Conservation (phyloP, 2,113 vertebrate species). For the Triplophysa dalaica region DNA sequence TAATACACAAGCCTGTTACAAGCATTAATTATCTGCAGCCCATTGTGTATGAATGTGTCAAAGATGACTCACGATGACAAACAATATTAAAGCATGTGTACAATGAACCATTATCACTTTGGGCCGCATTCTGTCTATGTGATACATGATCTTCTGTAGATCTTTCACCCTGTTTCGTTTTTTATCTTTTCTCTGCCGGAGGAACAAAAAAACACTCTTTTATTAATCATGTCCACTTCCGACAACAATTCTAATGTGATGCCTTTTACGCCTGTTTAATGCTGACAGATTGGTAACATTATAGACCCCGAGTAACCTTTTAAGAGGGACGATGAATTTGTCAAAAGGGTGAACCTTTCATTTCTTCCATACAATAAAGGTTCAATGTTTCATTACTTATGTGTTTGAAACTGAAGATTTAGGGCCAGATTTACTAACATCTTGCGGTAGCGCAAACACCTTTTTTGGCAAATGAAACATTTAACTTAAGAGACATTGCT, state of each 20-base stretch:
- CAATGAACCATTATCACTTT: background rate
- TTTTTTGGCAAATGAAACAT: too few relatives aligned
- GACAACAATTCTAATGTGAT: conserved; percentile 14
- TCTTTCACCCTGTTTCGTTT: conserved; percentile 13
- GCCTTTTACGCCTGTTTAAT: conserved; percentile 20
- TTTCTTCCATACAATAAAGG: conserved; percentile 10
- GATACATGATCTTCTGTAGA: conserved; percentile 27
- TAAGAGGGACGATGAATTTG: conserved; percentile 29
- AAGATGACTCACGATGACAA: too few relatives aligned
- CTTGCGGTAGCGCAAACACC: too few relatives aligned
- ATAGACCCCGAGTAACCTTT: conserved; percentile 26
- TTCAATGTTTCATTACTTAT: background rate
- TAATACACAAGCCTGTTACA: conserved; percentile 6
- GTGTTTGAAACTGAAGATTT: background rate
- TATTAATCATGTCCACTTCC: background rate
- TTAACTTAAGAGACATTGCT: too few relatives aligned
- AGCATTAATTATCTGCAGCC: conserved; percentile 1
- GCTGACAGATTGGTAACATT: conserved; percentile 40
- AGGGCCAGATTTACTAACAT: too few relatives aligned
- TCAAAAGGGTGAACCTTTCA: background rate
- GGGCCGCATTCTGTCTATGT: conserved; percentile 20
- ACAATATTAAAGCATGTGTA: too few relatives aligned
- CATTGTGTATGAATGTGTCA: too few relatives aligned
- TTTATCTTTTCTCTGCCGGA: conserved; percentile 8
- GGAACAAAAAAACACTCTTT: background rate